Evolutionary conservation across 2,888 invertebrate species (phyloP), one percentile per base, ranked within the genome.

Genomic region (Andrena dorsata): DNA sequence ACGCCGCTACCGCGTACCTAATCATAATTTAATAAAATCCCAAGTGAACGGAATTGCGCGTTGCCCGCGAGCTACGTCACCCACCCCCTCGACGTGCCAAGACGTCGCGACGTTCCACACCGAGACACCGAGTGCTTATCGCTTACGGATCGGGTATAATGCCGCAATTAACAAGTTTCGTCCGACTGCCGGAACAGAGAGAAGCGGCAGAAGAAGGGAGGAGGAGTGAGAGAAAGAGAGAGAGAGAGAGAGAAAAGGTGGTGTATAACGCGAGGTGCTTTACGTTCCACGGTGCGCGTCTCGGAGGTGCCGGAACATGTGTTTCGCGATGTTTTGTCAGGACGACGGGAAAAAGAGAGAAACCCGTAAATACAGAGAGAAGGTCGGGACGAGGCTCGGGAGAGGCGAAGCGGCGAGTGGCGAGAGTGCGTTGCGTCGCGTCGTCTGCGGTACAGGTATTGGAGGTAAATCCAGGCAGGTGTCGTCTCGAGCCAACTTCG

Each of bases 241-340:
- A 51, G 26, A n/a, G 32, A 32, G 41, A 32, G 30, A 68, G 47
- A 61, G 68, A 41, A 51, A 53, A 61, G 28, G 76, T 69, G 58
- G 69, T 69, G 68, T 69, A 70, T 61, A 70, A 60, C 77, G 77
- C 68, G 61, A 73, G 76, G 83, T 76, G 75, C 80, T 79, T 79
- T 78, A 78, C 80, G 86, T 87, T 87, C 80, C 76, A 79, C 66
- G 87, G 73, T 82, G 80, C 75, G 86, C 75, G 82, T 83, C 84
- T 58, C 56, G 60, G 70, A 90, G 88, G 91, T 90, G 91, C 84
- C 88, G 84, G 88, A 90, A 91, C 90, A 91, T 87, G 90, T 91
- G 90, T 91, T 87, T 83, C 81, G 53, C 63, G 53, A 83, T 90
- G 88, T 90, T 90, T 89, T 90, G 86, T 82, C 60, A 83, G 56